Base-by-base conservation (phyloP, 2,113 vertebrate species). In the Campylomormyrus tamandua region DNA sequence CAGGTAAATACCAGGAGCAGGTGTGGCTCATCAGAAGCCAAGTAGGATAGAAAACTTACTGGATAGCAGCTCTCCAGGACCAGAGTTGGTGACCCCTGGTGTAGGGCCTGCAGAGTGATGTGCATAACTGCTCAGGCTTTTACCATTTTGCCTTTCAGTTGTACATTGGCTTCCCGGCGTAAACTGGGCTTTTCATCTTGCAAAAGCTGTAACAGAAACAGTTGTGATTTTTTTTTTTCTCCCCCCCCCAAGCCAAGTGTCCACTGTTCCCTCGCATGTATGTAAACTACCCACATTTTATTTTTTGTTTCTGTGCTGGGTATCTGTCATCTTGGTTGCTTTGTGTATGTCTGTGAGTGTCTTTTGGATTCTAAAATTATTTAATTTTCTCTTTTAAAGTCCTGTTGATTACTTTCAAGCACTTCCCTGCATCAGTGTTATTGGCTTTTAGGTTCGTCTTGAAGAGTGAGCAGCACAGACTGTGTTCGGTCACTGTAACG, bases 101-200 rank as follows among this genome's bases (percentile, higher is more conserved):
- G 17, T 19, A 45, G 92, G 91, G 91, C 92, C 91, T 56, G 91
- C n/a, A 93, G 92, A 45, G 19, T 11, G 70, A 31, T 9, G 35
- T 49, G 35, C 88, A 49, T 48, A 19, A 24, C 49, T 77, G 50
- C n/a, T 52, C 19, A 27, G 50, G 24, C 31, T 87, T 77, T 83
- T 39, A 48, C 31, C 5, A 11, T 62, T 89, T 21, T 10, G 35
- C 17, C 9, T 39, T 83, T 58, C 50, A 21, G 42, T 58, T 88
- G 3, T 87, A 52, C 62, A 88, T 50, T 80, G 27, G 56, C 84
- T 87, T 31, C 89, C 86, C 87, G 91, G 83, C 74, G 74, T 90
- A 90, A 90, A 90, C 13, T 56, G n/a, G n/a, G 13, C 85, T 70
- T 66, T 89, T 35, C 17, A 84, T 42, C 10, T 17, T 80, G 49